Conservation (phyloP, 2,888 invertebrate species). For the Watsonalla cultraria region DNA sequence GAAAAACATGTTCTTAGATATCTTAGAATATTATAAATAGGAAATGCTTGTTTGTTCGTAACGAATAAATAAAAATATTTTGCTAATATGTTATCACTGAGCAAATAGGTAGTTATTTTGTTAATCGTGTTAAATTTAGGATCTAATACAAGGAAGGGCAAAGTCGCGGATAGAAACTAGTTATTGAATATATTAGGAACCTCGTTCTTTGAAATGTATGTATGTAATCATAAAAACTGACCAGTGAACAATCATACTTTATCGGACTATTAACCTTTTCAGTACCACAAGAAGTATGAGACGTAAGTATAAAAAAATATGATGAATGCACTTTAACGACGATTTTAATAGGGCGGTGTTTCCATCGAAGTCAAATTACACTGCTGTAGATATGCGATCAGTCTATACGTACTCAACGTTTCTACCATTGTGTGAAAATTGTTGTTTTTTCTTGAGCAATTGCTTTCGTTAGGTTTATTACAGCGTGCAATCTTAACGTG, state of each 20-base stretch:
- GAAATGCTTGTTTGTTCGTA: too few species aligned
- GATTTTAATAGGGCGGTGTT: slow-evolving; percentile 48
- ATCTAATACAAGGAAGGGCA: too few species aligned
- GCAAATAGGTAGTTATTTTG: too few species aligned
- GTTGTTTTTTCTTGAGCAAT: slow-evolving; percentile 29
- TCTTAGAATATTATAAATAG: too few species aligned
- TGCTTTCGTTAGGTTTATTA: slow-evolving; percentile 22
- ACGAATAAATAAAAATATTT: too few species aligned
- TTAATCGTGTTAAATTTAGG: too few species aligned
- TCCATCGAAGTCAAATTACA: slow-evolving; percentile 50
- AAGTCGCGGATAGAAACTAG: too few species aligned
- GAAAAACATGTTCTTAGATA: too few species aligned
- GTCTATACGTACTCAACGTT: slow-evolving; percentile 14
- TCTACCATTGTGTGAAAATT: slow-evolving; percentile 32
- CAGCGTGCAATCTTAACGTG: slow-evolving; percentile 34
- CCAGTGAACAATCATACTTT: slow-evolving; percentile 17
- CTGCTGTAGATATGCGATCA: slow-evolving; percentile 28
- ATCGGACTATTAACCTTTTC: slow-evolving; percentile 47
- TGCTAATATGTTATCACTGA: too few species aligned
- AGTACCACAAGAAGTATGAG: slow-evolving; percentile 33
- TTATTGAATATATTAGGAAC: too few species aligned
- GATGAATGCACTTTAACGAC: slow-evolving; percentile 52
- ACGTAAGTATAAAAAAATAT: slow-evolving; percentile 29
- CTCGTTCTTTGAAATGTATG: too few species aligned
- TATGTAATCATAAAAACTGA: neutral